These are phyloP conservation scores for Caiman crocodilus DNA, from an alignment of 2,797 vertebrate species.

Conservation along the genomic window DNA sequence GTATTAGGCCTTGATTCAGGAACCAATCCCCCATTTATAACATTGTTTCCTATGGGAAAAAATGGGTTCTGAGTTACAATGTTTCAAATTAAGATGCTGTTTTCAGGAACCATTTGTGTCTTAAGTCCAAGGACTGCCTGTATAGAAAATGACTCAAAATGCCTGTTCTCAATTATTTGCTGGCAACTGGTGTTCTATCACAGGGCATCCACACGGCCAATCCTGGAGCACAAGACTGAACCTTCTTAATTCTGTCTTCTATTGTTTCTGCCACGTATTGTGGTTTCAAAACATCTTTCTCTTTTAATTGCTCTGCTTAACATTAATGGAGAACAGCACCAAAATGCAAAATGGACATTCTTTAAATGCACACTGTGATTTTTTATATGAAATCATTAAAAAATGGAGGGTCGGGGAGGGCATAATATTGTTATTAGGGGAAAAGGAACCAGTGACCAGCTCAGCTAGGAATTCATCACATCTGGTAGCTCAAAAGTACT, in stretches of 20 bases:
- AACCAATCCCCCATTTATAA: too few species aligned
- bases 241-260: not conserved
- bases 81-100: too few species aligned
- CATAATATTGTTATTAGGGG: rapidly evolving
- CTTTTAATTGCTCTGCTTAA: not conserved
- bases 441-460: not conserved
- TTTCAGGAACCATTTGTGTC: too few species aligned
- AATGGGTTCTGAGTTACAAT: too few species aligned
- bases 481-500: not conserved
- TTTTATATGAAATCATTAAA: not conserved
- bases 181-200: not conserved
- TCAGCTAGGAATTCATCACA: not conserved
- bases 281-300: not conserved
- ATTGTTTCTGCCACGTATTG: not conserved
- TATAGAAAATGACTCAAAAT: conserved; percentile 27
- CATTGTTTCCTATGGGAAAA: too few species aligned
- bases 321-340: not conserved
- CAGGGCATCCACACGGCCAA: not conserved
- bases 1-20: too few species aligned
- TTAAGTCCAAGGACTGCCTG: not conserved
- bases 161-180: not conserved
- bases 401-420: not conserved
- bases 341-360: not conserved
- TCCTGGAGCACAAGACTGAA: not conserved
- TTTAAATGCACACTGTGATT: not conserved